Conservation (phyloP, 2,888 invertebrate genomes). For the Eulithis prunata region DNA sequence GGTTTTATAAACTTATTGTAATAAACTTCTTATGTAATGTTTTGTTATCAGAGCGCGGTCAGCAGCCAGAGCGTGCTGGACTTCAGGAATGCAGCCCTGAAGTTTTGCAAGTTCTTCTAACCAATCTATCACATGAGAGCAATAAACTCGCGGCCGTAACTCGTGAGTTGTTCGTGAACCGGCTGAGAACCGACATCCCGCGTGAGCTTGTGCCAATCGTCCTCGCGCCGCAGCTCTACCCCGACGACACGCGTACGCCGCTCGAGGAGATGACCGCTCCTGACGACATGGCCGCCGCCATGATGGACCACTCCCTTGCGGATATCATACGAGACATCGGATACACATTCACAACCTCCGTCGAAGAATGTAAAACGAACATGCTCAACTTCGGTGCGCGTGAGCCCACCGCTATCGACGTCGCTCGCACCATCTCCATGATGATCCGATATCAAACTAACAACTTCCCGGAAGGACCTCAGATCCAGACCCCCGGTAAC, state of each 20-base stretch:
- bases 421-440: conserved; percentile 93
- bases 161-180: conserved; percentile 91
- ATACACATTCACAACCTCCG: conserved; percentile 92
- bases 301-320: conserved; percentile 91
- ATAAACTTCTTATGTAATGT: conserved; percentile 17
- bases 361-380: conserved; percentile 94
- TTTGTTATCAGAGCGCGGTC: conserved; percentile 82
- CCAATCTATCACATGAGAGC: conserved; percentile 84
- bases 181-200: conserved; percentile 94
- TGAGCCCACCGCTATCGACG: conserved; percentile 92
- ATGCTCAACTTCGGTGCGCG: conserved; percentile 92
- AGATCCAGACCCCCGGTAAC: conserved; percentile 87
- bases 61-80: conserved; percentile 90
- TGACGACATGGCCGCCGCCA: conserved; percentile 84
- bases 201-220: conserved; percentile 95
- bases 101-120: conserved; percentile 92
- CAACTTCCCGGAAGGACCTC: conserved; percentile 86
- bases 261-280: conserved; percentile 86
- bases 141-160: conserved; percentile 89
- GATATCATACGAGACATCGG: conserved; percentile 97
- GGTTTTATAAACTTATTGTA: neutral
- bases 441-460: conserved; percentile 92
- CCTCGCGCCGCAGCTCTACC: conserved; percentile 94
- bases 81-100: conserved; percentile 96
- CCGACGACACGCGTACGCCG: conserved; percentile 88